Conservation (phyloP, 2,888 invertebrate species). For the Meteorus colon region DNA sequence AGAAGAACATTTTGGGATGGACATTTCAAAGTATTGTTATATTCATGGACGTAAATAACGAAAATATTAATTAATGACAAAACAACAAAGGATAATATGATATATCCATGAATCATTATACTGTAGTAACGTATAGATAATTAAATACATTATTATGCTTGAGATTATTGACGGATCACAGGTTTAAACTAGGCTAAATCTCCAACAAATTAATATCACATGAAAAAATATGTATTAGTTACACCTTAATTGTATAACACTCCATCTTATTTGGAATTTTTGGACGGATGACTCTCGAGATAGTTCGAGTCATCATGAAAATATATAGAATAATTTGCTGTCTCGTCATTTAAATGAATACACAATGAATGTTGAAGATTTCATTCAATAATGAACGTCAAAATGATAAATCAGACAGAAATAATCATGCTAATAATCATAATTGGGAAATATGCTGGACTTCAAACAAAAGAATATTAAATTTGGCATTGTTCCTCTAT, state of each 20-base stretch:
- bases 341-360: background rate
- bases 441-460: background rate
- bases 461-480: background rate
- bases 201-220: constrained; percentile 70
- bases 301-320: constrained; percentile 41
- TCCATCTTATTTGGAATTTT: constrained; percentile 43
- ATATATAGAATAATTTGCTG: background rate
- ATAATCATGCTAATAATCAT: background rate
- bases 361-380: background rate
- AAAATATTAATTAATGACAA: constrained; percentile 39
- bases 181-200: constrained; percentile 66
- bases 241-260: constrained; percentile 47
- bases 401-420: background rate
- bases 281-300: constrained; percentile 61
- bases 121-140: background rate
- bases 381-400: background rate
- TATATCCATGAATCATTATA: constrained; percentile 9
- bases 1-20: background rate
- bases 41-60: constrained; percentile 57
- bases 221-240: constrained; percentile 70
- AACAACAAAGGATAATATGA: constrained; percentile 37
- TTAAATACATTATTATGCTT: constrained; percentile 38
- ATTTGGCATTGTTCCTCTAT: background rate
- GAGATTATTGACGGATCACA: constrained; percentile 63
- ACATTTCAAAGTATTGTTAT: constrained; percentile 60